Evolutionary conservation across 2,113 vertebrate genomes (phyloP), one percentile per base, ranked within the genome.

Genomic region (Saccopteryx bilineata): DNA sequence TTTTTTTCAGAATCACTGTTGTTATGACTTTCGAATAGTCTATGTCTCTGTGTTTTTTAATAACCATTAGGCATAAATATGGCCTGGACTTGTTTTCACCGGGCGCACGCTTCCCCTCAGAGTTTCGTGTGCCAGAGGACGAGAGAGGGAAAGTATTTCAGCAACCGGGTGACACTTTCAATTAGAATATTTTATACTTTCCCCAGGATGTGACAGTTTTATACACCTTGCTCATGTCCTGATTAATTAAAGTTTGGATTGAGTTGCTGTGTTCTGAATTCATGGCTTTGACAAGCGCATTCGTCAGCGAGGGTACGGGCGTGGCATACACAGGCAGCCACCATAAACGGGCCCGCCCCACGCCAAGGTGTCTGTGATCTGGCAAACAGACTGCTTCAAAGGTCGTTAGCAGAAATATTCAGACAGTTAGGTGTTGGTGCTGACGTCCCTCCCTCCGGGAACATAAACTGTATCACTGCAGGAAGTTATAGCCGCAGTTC

Each of bases 211-310:
- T 94, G 92, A 93, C 90, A 95, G 96, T 58, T 97, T 96, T 89
- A 96, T 72, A 50, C 21, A 90, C 80, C 91, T 93, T 72, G n/a
- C 65, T 91, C 87, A 90, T 83, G 93, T 89, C 56, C 90, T 93
- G 72, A 94, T 96, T 97, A 95, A 97, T 97, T 96, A 93, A 91
- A 86, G 90, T 96, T 97, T 96, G 89, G 96, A 96, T 84, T 94
- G 93, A 93, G 65, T 71, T 78, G 75, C 71, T 96, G 50, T 89
- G 39, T 93, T 92, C 87, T 90, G 86, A 95, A 93, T 94, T 94
- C 92, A 91, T 82, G 68, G 13, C 65, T 66, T 78, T 18, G 84
- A 81, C 81, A 88, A 95, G 86, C 46, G 31, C 90, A 81, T 95
- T 96, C 94, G 87, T 83, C 76, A 79, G 24, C 39, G 76, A 94